Base-by-base conservation (phyloP, 2,113 vertebrate genomes). In the Psittacula cyanocephala region DNA sequence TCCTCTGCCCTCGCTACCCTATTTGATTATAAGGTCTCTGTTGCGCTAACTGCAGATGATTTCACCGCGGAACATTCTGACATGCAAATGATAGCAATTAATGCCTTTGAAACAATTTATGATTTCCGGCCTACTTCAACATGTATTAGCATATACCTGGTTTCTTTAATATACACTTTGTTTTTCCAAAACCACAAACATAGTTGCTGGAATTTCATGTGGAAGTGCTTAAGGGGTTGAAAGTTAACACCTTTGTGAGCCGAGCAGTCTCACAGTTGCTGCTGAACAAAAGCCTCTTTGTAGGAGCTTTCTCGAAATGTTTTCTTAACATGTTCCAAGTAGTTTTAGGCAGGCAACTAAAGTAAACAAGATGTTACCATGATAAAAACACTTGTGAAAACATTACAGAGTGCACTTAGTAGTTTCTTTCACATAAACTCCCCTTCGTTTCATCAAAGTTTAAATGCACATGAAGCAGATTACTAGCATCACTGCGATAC, bases 361-460 rank as follows among this genome's bases (percentile, higher is more conserved):
- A 99, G 99, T 99, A 99, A 99, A 99, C 99, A 99, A 99, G 98
- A 99, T 99, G 99, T 99, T 99, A 99, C 99, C 99, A 99, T 98
- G 99, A 99, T 99, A 99, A 99, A 99, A 99, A 99, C 99, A 99
- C 99, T 99, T 99, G 99, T 99, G 98, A 99, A 99, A 99, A 99
- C 99, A 99, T 95, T 98, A 98, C 98, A 97, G 98, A 98, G 98
- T 98, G 98, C 98, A 98, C 98, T 99, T 97, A 97, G 97, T 98
- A 96, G 97, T 98, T 97, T 97, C 98, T 98, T 98, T 98, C 97
- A 97, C 97, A 97, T 96, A 97, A 97, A 97, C 93, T 95, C 91
- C 94, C 97, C 95, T 95, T 97, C 94, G 53, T 97, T 98, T 97
- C 93, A 91, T 97, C 91, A 85, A 96, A 97, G 97, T 92, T 92